Percentiles rank a stretch among this genome's conserved stretches.
Evolutionary conservation across 2,113 vertebrate genomes (phyloP).

Genomic region (Baryphthengus martii): DNA sequence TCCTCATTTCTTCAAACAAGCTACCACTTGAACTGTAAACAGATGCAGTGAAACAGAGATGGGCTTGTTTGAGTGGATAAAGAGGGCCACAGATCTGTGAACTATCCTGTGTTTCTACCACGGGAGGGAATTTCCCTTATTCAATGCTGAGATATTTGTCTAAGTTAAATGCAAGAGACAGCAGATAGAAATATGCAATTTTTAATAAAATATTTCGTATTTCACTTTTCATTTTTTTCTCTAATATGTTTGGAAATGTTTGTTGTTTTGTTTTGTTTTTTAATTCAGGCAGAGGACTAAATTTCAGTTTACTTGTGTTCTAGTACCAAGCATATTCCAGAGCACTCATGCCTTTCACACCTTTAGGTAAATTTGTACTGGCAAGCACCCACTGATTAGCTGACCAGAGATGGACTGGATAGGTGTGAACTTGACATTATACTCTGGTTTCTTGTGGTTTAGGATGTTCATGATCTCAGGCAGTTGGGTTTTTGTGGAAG

Average conservation of each 20-base stretch:
- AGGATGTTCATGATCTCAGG: neutral
- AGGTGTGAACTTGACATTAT: neutral
- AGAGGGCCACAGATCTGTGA: neutral
- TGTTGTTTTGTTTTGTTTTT: too few relatives aligned
- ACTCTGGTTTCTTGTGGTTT: neutral
- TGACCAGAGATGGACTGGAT: neutral
- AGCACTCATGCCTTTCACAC: neutral
- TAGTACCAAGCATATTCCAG: neutral
- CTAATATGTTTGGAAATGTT: neutral
- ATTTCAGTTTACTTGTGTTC: neutral
- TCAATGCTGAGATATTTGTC: neutral
- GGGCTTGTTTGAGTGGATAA: neutral
- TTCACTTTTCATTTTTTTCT: neutral
- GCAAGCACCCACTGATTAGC: neutral
- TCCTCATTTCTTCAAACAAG: neutral
- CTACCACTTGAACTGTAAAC: neutral
- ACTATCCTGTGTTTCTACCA: neutral
- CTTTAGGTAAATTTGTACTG: neutral
- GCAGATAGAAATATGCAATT: neutral
- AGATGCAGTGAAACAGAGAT: neutral
- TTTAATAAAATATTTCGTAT: neutral
- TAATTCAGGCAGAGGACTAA: neutral
- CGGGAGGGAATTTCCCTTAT: neutral
- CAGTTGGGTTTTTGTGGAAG: neutral
- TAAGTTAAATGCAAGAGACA: neutral